phyloP scores from a whole-genome alignment of 2,113 vertebrate genomes.

The Microcebus tavaratra region DNA sequence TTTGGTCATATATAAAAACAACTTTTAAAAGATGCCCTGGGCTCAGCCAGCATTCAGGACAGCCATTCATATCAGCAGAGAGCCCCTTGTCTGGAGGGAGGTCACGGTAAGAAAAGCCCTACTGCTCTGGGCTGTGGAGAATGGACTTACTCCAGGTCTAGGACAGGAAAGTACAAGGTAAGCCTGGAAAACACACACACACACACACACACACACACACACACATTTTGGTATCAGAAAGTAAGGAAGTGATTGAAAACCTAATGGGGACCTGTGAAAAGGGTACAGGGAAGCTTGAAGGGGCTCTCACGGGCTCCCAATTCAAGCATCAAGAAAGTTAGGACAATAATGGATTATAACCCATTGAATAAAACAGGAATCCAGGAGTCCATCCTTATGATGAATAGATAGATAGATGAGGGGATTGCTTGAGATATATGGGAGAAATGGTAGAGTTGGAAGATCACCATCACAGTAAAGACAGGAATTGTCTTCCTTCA shows the following conservation, averaged over 20 bases:
- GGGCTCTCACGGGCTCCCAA: neutral
- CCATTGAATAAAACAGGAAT: neutral
- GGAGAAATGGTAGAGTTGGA: neutral
- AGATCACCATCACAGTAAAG: neutral
- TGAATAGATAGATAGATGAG: neutral
- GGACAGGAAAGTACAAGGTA: neutral
- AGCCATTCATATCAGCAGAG: rapidly evolving
- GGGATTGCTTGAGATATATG: neutral
- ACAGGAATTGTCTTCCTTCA: neutral
- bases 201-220: too few species aligned
- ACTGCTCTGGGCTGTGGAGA: neutral
- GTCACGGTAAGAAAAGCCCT: neutral
- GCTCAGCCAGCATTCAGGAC: too few species aligned
- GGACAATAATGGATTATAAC: neutral
- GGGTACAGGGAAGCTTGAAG: neutral
- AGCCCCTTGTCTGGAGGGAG: neutral
- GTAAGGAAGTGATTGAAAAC: neutral
- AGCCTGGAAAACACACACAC: neutral
- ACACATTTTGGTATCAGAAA: neutral
- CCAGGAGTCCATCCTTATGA: neutral
- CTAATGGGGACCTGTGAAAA: neutral
- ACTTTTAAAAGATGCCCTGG: neutral
- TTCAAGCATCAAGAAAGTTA: neutral
- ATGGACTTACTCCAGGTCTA: neutral
- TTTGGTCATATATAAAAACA: neutral